Evolutionary conservation across 2,797 vertebrate species (phyloP), one percentile per base, ranked within the genome.

Genomic region (Octomys mimax): DNA sequence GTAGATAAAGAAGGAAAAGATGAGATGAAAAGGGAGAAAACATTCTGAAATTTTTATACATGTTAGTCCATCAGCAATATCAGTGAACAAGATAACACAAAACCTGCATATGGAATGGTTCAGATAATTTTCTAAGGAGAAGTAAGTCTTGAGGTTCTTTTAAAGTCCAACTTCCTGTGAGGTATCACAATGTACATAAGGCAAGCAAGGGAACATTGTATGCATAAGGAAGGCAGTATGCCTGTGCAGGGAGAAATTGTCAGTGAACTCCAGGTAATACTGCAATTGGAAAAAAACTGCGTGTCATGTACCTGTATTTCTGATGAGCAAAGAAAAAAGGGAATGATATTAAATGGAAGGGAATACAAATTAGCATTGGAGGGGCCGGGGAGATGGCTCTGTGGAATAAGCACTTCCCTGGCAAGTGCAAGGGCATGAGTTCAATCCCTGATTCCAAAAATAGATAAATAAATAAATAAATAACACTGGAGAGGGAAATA

Each of bases 111-210:
- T 79, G 80, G 33, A 97, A 97, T 94, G 75, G 21, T 61, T 87
- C 75, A 96, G 61, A 95, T 91, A 95, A 92, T 64, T 93, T 31
- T 89, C 57, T 92, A 92, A 96, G 68, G 52, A 91, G 42, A 95
- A 85, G 70, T 66, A 97, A 92, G 42, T 31, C 62, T 87, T 26
- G 42, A 79, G 82, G 68, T 92, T 96, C 85, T 73, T 96, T 96
- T 88, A 88, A 94, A 97, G 93, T 96, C 91, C 96, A 87, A 73
- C 94, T 79, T 62, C 61, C 49, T 90, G 16, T 75, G 94, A 96
- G 82, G 75, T 95, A 88, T 70, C 70, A 95, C 19, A 54, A 62
- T 97, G 97, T 98, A 97, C 31, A 36, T 77, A 93, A 95, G 71
- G 42, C 64, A 95, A 68, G 57, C 95, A 96, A 81, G 12, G n/a